Percentiles rank a stretch among this genome's conserved stretches.
Conservation (phyloP, 2,113 vertebrate species). For the Sitta europaea region DNA sequence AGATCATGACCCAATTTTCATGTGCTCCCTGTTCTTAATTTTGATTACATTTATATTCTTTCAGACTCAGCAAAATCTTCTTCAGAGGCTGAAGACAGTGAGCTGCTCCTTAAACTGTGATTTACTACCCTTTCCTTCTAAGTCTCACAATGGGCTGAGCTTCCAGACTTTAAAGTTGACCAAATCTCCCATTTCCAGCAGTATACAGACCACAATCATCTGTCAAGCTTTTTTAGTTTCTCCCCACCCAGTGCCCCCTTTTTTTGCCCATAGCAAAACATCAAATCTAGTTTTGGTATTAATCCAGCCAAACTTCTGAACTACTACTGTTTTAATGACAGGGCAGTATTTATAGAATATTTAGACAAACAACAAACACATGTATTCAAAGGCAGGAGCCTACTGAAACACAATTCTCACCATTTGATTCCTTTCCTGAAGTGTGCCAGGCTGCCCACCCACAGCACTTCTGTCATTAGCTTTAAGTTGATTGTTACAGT, state of each 20-base stretch:
- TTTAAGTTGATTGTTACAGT: not conserved
- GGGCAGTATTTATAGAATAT: not conserved
- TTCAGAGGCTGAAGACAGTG: not conserved
- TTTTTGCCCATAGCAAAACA: not conserved
- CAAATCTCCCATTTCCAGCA: not conserved
- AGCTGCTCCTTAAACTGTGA: not conserved
- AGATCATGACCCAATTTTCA: not conserved
- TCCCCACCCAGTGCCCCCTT: not conserved
- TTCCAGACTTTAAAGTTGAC: not conserved
- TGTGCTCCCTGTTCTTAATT: not conserved
- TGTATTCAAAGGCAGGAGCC: not conserved
- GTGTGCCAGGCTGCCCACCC: not conserved
- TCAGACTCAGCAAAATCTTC: not conserved
- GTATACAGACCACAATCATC: not conserved
- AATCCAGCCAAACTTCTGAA: not conserved
- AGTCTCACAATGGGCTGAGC: not conserved
- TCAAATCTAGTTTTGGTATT: not conserved
- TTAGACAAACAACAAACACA: not conserved
- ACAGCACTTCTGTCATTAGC: not conserved
- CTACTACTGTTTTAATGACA: not conserved
- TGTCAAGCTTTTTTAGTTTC: not conserved
- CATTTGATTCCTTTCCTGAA: not conserved
- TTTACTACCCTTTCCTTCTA: not conserved
- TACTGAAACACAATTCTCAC: not conserved
- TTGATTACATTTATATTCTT: not conserved